phyloP scores from a whole-genome alignment of 2,113 vertebrate genomes.

The Nerophis lumbriciformis region DNA sequence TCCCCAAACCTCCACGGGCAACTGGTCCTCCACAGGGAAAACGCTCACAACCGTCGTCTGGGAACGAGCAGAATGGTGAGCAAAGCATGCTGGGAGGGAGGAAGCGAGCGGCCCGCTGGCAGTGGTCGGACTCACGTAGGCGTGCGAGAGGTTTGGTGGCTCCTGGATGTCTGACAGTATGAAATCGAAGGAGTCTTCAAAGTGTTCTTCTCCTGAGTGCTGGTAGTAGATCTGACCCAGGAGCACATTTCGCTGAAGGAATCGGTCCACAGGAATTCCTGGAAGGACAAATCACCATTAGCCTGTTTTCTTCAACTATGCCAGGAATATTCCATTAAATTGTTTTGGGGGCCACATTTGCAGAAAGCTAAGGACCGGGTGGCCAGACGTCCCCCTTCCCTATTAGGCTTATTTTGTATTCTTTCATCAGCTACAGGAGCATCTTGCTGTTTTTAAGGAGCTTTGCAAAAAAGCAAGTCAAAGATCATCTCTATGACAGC shows the following conservation, averaged over 20 bases:
- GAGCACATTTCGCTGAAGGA: slow-evolving; percentile 71
- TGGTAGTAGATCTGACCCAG: slow-evolving; percentile 69
- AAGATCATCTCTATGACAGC: no score
- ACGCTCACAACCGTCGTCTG: slow-evolving; percentile 68
- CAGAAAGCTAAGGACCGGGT: no score
- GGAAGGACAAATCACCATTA: not conserved
- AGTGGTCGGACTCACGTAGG: slow-evolving; percentile 44
- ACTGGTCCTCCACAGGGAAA: slow-evolving; percentile 72
- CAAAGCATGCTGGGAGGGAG: no score
- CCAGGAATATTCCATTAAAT: no score
- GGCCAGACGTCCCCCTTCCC: no score
- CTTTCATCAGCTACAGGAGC: no score
- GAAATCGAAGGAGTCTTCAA: slow-evolving; percentile 70
- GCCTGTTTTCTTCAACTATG: no score
- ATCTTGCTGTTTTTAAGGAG: no score
- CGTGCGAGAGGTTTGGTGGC: slow-evolving; percentile 69
- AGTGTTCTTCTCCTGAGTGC: slow-evolving; percentile 67
- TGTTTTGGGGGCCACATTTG: no score
- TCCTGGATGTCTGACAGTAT: slow-evolving; percentile 70
- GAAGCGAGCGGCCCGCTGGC: not conserved
- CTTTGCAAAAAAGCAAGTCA: no score
- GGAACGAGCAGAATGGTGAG: not conserved
- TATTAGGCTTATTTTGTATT: no score
- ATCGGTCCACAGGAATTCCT: slow-evolving; percentile 57
- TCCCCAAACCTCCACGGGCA: slow-evolving; percentile 64